Base-by-base conservation (phyloP, 2,797 vertebrate genomes). In the Zalophus californianus region DNA sequence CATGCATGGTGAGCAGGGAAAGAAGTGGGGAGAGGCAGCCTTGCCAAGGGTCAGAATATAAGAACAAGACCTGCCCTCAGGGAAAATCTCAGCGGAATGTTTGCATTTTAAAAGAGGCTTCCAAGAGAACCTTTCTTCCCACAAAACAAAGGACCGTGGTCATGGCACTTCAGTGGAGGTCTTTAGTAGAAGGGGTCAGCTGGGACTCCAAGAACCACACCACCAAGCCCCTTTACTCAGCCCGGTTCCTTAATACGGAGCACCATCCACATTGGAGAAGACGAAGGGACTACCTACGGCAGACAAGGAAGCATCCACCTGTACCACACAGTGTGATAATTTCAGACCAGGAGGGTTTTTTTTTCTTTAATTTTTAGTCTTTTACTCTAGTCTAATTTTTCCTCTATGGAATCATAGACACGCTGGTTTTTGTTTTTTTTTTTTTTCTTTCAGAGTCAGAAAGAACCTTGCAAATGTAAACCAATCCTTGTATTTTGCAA, bases 381-480 rank as follows among this genome's bases (percentile, higher is more conserved):
- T 52, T 80, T 91, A n/a, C 23, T 84, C 27, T 58, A 54, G 35
- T 25, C 41, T 80, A 58, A 64, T 60, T 58, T 70, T 52, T 21
- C 16, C 23, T 80, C 54, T 60, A 78, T 44, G 27, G 48, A 86
- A 79, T 86, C 23, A 21, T 35, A 52, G 41, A 82, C 38, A 48
- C 12, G 38, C 32, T 62, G 35, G 35, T 35, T 27, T 56, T 86
- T 14, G 12, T 12, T 18, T 54, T 60, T 23, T 23, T 62, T 62
- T 32, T 64, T 16, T 95, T 79, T 13, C 48, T 85, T 86, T 48
- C 13, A 21, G 29, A 77, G 13, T 44, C 66, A 15, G 41, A 94
- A 97, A 77, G n/a, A 82, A 68, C 6, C 27, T 92, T 58, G 89
- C 58, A 88, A 72, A 41, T 12, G 38, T 54, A 94, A 90, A 85